phyloP scores from a whole-genome alignment of 2,888 invertebrate species.

The Acanthococcus lagerstroemiae region DNA sequence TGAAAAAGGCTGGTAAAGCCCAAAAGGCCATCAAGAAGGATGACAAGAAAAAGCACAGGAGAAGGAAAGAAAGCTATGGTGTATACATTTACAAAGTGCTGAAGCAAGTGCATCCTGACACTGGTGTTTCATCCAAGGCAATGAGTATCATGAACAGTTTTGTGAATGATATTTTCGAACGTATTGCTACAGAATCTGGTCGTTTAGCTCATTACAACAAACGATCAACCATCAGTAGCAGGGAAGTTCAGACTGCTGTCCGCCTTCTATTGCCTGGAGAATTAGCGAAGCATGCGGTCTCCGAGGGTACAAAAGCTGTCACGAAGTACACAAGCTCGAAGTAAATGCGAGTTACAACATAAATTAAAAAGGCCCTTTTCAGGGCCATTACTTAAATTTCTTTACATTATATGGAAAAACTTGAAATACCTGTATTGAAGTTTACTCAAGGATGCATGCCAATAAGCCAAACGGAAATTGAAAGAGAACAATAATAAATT shows the following conservation, averaged over 20 bases:
- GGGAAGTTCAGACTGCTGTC: slow-evolving; percentile 60
- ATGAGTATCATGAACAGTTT: slow-evolving; percentile 67
- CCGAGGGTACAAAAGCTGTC: slow-evolving; percentile 56
- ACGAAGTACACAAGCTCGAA: slow-evolving; percentile 48
- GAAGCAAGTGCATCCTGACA: slow-evolving; percentile 51
- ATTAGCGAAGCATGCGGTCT: slow-evolving; percentile 59
- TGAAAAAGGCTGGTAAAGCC: slow-evolving; percentile 25
- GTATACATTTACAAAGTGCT: slow-evolving; percentile 53
- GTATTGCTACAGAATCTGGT: slow-evolving; percentile 56
- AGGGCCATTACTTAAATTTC: slow-evolving; percentile 28
- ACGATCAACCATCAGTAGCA: slow-evolving; percentile 54
- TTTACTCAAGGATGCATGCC: too few species aligned
- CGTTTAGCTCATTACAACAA: slow-evolving; percentile 52
- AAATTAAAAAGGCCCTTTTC: slow-evolving; percentile 32
- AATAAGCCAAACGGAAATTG: too few species aligned
- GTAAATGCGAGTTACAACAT: slow-evolving; percentile 35
- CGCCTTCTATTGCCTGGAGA: slow-evolving; percentile 60
- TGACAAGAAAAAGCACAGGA: slow-evolving; percentile 51
- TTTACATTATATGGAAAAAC: too few species aligned
- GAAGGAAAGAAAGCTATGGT: slow-evolving; percentile 50
- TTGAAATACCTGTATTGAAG: too few species aligned
- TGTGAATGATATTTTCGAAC: slow-evolving; percentile 62
- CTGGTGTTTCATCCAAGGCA: slow-evolving; percentile 57
- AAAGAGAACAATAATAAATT: too few species aligned
- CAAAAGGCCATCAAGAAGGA: slow-evolving; percentile 47